Evolutionary conservation across 2,113 vertebrate species (phyloP).

Genomic region (Hipposideros armiger): DNA sequence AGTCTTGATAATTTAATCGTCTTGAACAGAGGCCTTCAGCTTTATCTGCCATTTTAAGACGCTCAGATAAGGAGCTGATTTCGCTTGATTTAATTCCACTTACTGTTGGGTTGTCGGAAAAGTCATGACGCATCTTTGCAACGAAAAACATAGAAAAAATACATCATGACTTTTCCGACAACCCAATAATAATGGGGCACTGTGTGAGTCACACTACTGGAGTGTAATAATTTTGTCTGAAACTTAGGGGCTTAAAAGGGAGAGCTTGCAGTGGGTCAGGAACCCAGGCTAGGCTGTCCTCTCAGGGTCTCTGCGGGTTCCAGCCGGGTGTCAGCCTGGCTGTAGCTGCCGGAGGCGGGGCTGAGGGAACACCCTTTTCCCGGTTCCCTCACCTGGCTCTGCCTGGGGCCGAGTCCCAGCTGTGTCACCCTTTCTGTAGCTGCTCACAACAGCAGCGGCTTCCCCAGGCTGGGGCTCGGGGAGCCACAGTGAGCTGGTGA

Average conservation of each 20-base stretch:
- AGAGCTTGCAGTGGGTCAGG: not conserved
- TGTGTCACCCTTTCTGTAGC: no score
- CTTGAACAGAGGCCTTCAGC: accelerated
- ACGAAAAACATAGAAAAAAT: no score
- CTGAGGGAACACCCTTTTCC: not conserved
- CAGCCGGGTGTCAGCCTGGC: not conserved
- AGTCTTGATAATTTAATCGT: no score
- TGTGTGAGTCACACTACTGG: no score
- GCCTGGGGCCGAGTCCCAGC: no score
- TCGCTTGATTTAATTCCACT: not conserved
- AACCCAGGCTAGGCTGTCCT: not conserved
- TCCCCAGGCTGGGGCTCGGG: no score
- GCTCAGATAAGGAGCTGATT: accelerated
- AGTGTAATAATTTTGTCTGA: not conserved
- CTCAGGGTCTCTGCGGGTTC: not conserved
- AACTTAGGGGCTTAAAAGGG: not conserved
- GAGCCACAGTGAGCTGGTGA: accelerated
- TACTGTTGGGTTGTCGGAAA: no score
- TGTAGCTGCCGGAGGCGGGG: accelerated
- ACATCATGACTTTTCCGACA: no score
- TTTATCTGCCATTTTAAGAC: not conserved
- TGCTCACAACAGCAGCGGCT: not conserved
- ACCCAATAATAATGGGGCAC: no score
- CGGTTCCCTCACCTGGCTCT: no score
- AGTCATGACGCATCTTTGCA: no score